Base-by-base conservation (phyloP, 2,888 invertebrate species). In the Choreutis nemorana region DNA sequence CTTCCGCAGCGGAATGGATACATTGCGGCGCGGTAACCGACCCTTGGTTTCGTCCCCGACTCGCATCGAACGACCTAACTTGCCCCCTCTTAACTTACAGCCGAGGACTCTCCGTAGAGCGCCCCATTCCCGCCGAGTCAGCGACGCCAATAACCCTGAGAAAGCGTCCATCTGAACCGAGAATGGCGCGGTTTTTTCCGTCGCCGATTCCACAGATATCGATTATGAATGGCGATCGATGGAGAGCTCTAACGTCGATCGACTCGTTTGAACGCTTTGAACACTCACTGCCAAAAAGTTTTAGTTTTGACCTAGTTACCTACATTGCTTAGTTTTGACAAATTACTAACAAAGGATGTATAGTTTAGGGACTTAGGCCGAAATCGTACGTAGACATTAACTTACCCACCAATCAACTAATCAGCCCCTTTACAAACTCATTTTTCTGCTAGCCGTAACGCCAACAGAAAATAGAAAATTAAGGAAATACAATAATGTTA, bases 31-130 rank as follows among this genome's bases (percentile, higher is more conserved):
- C 21, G 70, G 81, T 5, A 66, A 63, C 10, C 78, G 91, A 27
- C 89, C 90, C 0, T 65, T 86, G 12, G 90, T 91, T 1, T 89
- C 91, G 3, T 89, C 89, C 0, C 91, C 91, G 0, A 90, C 90
- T 1, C 81, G 89, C 42, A 90, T 91, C 45, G 91, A 91, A 50
- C 85, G 91, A 47, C 90, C 91, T 0, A 91, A 91, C 53, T 60
- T 90, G 32, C 90, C 91, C 5, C 90, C 91, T 1, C 61, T 92
- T 24, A 91, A 91, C 54, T 80, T 89, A 14, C 80, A 81, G 45
- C 72, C 71, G 2, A 56, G 81, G 4, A 81, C 83, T 1, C 61
- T 83, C 0, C 77, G 83, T 31, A 55, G 79, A 18, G 65, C 78
- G 0, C 70, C 79, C 0, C 78, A 72, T 36, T 79, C 79, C 4